Evolutionary conservation across 2,888 invertebrate species (phyloP), one percentile per base, ranked within the genome.

Genomic region (Rhagium mordax): DNA sequence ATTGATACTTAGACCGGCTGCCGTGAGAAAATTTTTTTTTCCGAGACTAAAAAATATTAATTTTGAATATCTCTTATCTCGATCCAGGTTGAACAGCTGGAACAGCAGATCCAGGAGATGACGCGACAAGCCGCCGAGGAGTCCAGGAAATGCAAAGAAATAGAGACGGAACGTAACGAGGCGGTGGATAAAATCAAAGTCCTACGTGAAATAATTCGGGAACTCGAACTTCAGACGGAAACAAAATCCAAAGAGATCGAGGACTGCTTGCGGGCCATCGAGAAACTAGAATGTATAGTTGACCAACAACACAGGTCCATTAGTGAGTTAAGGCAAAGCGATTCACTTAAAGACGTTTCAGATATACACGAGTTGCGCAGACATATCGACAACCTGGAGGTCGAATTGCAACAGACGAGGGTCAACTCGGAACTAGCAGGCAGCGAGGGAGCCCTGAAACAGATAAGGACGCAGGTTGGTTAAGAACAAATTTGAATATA

Each of bases 81-180:
- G 1, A 24, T n/a, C 51, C 74, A 96, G 96, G 93, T 95, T 65
- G 95, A 95, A 84, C 93, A 93, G 67, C 88, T 96, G 77, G 95
- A 95, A 87, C 89, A 90, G 1, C 95, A 96, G 87, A 89, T 95
- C 59, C 91, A 92, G 29, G 94, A 95, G 74, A 90, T 93, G 87
- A 91, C 91, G 59, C 89, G 91, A 76, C 88, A 91, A 64, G 90
- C 94, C 75, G 85, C 88, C 0, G 93, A 92, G 7, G 87, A 92
- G 0, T 92, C 93, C 79, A 86, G 89, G 0, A 91, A 91, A 74
- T 92, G 92, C 79, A 90, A 91, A 1, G 90, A 92, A 66, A 87
- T 93, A 0, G 94, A 96, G 85, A 89, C 90, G 0, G 95, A 96
- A 77, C 87, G 95, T 1, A 92, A 94, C 85, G 92, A 92, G n/a